Conservation (phyloP, 2,797 vertebrate species). For the Limosa lapponica region DNA sequence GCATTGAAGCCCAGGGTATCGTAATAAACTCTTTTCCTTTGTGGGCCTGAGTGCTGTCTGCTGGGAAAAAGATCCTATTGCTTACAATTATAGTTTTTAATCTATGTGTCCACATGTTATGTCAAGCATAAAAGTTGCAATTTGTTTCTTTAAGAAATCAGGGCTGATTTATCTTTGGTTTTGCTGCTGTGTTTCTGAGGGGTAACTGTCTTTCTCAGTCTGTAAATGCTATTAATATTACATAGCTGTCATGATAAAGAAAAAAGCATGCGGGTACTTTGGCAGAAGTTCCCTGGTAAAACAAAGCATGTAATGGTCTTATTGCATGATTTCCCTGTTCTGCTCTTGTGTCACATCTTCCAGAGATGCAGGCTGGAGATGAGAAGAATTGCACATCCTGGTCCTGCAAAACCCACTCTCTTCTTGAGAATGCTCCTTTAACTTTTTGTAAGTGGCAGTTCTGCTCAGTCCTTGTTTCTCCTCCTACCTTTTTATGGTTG, state of each 20-base stretch:
- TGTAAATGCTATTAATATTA: neutral
- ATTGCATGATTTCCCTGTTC: neutral
- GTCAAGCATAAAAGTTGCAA: neutral
- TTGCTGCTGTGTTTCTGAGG: neutral
- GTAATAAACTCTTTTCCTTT: neutral
- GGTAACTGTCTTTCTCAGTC: neutral
- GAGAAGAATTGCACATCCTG: neutral
- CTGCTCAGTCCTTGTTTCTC: neutral
- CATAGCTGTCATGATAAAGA: neutral
- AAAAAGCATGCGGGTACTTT: neutral
- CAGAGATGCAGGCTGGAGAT: neutral
- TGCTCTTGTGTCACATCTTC: neutral
- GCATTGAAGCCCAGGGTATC: rapidly evolving
- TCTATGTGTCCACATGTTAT: neutral
- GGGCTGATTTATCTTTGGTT: neutral
- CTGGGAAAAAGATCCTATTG: neutral
- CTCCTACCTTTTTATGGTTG: slow-evolving; percentile 26
- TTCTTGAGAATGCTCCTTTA: neutral
- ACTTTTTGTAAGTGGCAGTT: neutral
- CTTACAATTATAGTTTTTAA: neutral
- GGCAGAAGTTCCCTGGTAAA: neutral
- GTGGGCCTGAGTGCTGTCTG: neutral
- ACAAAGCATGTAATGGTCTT: neutral
- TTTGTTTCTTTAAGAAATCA: neutral
- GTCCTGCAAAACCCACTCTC: neutral